These are phyloP conservation scores for Gandaritis pyraliata DNA, from an alignment of 2,888 invertebrate species.

Conservation along the genomic window DNA sequence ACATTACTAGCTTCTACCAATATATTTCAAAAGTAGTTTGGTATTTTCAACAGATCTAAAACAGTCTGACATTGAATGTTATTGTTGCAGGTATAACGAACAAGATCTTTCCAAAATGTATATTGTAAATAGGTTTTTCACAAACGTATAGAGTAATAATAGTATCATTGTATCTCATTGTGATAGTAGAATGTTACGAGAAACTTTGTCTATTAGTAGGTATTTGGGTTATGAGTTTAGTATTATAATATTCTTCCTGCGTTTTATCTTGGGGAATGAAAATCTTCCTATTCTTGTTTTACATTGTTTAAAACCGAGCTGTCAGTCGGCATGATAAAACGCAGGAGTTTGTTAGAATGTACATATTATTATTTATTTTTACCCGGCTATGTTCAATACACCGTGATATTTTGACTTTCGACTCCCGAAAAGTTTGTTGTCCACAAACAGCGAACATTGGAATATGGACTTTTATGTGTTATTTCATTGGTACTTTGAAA, in stretches of 20 bases:
- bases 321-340: slow-evolving; percentile 4
- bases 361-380: slow-evolving; percentile 1
- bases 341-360: not conserved
- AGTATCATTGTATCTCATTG: slow-evolving; percentile 59
- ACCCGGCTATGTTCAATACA: too few relatives aligned
- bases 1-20: too few relatives aligned
- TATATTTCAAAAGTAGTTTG: too few relatives aligned
- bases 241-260: not conserved
- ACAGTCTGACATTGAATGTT: not conserved
- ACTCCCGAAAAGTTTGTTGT: too few relatives aligned
- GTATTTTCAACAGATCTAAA: too few relatives aligned
- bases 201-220: slow-evolving; percentile 26
- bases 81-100: slow-evolving; percentile 35
- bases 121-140: slow-evolving; percentile 36
- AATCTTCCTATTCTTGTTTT: not conserved
- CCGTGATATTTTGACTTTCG: too few relatives aligned
- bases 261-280: not conserved
- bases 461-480: too few relatives aligned
- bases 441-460: too few relatives aligned
- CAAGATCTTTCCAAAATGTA: slow-evolving; percentile 29
- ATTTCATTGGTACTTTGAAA: too few relatives aligned
- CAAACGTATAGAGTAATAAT: slow-evolving; percentile 25
- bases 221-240: slow-evolving; percentile 29
- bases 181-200: slow-evolving; percentile 60
- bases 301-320: not conserved